Evolutionary conservation across 2,113 vertebrate genomes (phyloP), one percentile per base, ranked within the genome.

Genomic region (Apodemus speciosus): DNA sequence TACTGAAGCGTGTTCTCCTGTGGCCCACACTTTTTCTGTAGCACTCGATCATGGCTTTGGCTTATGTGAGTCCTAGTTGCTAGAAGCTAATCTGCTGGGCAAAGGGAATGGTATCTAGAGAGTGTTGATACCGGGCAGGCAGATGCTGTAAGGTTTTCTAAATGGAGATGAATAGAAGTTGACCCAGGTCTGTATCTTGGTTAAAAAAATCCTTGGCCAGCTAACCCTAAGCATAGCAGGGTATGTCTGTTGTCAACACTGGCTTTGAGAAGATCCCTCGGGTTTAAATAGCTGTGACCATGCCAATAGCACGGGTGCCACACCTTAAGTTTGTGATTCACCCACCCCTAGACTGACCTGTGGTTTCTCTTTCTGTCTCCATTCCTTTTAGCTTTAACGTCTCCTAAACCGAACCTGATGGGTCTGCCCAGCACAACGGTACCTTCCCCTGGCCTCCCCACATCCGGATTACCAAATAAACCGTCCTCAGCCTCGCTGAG

Each of bases 401-500:
- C 99, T 98, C 99, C 99, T 91, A 99, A 99, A 98, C 98, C 99
- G 98, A 99, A 98, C 98, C 98, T 99, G 98, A 99, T 99, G 99
- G 99, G 99, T 98, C 99, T 99, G 98, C 98, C 99, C 97, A 99
- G 99, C 99, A 99, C 99, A 99, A 99, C 99, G 98, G 98, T 99
- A 98, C 99, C 99, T 97, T 99, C 99, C 94, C 99, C 99, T 6
- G 99, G 99, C 97, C 99, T 99, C 95, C 99, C 99, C 93, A 99
- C 99, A 85, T 99, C 99, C 97, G 99, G 99, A 98, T 98, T 99
- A 98, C 99, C 99, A 99, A 99, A 99, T 99, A 99, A 99, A 95
- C 98, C 98, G 95, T 98, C 99, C 94, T 99, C 99, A 56, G 99
- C 99, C 3, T 98, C 99, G 14, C 97, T 99, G 97, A 99, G 99